Percentiles rank a stretch among this genome's conserved stretches.
phyloP scores from a whole-genome alignment of 1,140 invertebrate genomes.

The Brachionus rotundiformis region DNA sequence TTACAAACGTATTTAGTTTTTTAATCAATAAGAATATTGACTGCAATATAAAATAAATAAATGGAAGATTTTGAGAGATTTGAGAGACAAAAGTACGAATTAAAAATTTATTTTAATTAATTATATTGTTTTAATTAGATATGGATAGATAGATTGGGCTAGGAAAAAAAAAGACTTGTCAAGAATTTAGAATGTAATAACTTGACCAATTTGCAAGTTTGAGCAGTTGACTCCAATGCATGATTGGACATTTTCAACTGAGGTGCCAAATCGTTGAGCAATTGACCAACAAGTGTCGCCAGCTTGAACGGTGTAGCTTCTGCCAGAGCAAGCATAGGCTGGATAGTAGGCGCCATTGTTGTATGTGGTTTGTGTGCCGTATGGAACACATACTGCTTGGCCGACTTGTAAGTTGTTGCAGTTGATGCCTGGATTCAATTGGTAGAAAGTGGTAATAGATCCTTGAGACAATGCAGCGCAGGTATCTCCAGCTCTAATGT shows the following conservation, averaged over 20 bases:
- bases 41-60: too few relatives aligned
- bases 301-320: constrained; percentile 14
- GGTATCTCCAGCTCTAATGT: not conserved
- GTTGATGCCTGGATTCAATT: not conserved
- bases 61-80: too few relatives aligned
- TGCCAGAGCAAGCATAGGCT: not conserved
- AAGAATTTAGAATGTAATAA: not conserved
- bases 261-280: constrained; percentile 19
- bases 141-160: too few relatives aligned
- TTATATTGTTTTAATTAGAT: too few relatives aligned
- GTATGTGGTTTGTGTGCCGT: not conserved
- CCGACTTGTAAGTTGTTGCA: constrained; percentile 4
- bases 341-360: constrained; percentile 5
- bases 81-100: too few relatives aligned
- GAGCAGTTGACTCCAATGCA: constrained; percentile 17
- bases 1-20: too few relatives aligned
- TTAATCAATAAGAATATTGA: too few relatives aligned
- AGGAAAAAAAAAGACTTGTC: too few relatives aligned
- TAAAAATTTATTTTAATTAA: too few relatives aligned
- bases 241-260: constrained; percentile 28
- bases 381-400: not conserved
- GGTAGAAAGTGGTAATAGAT: not conserved
- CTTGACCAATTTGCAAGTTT: constrained; percentile 24
- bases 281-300: constrained; percentile 28
- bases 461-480: constrained; percentile 4